Conservation (phyloP, 1,140 invertebrate species). For the Lucilia sericata region DNA sequence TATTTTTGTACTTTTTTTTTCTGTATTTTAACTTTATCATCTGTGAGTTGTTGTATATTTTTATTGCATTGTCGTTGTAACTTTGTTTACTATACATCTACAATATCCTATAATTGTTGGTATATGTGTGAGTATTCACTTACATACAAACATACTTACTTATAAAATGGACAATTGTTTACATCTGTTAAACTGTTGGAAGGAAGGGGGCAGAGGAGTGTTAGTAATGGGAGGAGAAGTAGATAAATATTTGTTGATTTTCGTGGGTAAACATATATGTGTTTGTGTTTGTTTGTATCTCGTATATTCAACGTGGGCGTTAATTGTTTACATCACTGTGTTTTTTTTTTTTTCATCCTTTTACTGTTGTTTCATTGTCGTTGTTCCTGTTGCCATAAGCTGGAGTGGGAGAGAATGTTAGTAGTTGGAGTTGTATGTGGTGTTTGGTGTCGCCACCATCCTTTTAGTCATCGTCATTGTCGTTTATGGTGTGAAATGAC, state of each 20-base stretch:
- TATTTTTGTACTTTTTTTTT: not conserved
- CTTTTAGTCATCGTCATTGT: not conserved
- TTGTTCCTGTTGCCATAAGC: conserved; percentile 38
- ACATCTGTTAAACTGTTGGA: conserved; percentile 4
- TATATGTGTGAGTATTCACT: not conserved
- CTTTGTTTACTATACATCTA: conserved; percentile 5
- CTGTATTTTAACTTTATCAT: not conserved
- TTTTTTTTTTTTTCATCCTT: conserved; percentile 21
- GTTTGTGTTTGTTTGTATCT: conserved; percentile 17
- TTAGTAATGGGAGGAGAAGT: not conserved
- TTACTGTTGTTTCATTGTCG: conserved; percentile 1
- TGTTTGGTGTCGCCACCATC: not conserved
- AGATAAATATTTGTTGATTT: conserved; percentile 30
- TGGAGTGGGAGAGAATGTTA: not conserved
- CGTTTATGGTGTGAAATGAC: conserved; percentile 48
- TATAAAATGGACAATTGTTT: conserved; percentile 41
- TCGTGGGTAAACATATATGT: conserved; percentile 4
- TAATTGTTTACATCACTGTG: conserved; percentile 46
- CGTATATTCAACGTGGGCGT: conserved; percentile 41
- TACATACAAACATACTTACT: not conserved
- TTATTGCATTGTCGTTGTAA: conserved; percentile 33
- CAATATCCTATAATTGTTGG: not conserved
- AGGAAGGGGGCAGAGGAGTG: not conserved
- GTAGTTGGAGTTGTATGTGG: not conserved
- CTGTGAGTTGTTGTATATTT: conserved; percentile 31